These are phyloP conservation scores for Lasioglossum vierecki DNA, from an alignment of 2,888 invertebrate species.

Conservation along the genomic window DNA sequence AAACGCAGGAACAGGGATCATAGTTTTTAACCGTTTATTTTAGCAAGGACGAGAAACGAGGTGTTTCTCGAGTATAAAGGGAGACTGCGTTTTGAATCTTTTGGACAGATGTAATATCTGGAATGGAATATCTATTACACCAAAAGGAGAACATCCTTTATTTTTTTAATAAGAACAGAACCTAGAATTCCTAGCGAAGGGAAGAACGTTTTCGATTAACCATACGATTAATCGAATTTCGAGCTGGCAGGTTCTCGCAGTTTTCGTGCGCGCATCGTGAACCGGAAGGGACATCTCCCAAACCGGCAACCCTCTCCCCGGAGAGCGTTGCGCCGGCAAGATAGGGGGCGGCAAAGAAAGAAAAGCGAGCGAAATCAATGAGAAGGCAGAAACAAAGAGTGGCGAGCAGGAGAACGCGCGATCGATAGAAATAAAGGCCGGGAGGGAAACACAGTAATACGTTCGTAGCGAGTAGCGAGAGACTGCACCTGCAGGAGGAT, in stretches of 20 bases:
- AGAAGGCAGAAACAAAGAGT: slow-evolving; percentile 16
- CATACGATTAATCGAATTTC: background rate
- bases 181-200: background rate
- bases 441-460: slow-evolving; percentile 15
- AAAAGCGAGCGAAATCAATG: slow-evolving; percentile 11
- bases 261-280: background rate
- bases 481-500: slow-evolving; percentile 21
- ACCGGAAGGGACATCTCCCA: background rate
- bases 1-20: background rate
- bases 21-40: background rate
- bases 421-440: slow-evolving; percentile 24
- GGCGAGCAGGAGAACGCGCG: background rate
- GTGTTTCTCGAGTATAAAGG: background rate
- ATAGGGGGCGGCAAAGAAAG: background rate
- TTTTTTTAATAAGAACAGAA: background rate
- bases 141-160: background rate
- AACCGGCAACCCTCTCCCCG: background rate
- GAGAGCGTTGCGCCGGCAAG: background rate
- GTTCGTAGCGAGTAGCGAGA: slow-evolving; percentile 10
- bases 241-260: background rate
- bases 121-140: too few relatives aligned
- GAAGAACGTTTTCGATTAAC: background rate
- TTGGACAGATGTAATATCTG: too few relatives aligned
- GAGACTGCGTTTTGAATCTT: background rate
- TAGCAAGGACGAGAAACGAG: background rate